Base-by-base conservation (phyloP, 2,113 vertebrate species). In the Pardalotus punctatus region DNA sequence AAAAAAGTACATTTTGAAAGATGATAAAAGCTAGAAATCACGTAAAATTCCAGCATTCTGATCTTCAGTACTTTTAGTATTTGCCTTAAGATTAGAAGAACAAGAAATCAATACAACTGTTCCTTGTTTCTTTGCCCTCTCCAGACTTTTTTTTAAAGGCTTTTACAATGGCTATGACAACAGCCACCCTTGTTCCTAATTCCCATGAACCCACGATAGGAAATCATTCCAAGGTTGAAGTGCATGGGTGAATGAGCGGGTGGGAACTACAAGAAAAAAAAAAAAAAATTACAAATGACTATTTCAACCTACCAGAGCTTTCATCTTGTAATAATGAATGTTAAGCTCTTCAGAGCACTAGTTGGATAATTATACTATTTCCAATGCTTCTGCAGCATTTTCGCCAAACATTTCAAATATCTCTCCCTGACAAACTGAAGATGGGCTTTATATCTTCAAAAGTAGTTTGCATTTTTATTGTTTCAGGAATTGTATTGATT, bases 181-280 rank as follows among this genome's bases (percentile, higher is more conserved):
- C 94, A 93, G 85, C 86, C 85, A 91, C 87, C 95, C 96, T 96
- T 95, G 95, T 86, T 88, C 40, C 0, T 25, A 51, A 86, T 98
- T 98, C 98, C 97, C 98, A 98, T 5, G 96, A 95, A 97, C 95
- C 92, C 70, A 11, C 56, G 43, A 86, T 60, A 96, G 95, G 95
- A 97, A 97, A 95, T 70, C 47, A 61, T 80, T 96, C 94, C 4
- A 65, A 97, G 96, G 93, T 66, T 77, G 85, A 74, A 96, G 95
- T 94, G 88, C 91, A 95, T n/a, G 91, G 93, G 93, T 43, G 51
- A 96, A 81, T 2, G 57, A 94, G 97, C 86, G 95, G 95, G 96
- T 89, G 95, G 95, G 93, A 96, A 84, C 78, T 27, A 69, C 82
- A 61, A 69, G 25, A 65, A 56, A 11, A 53, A 53, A 71, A 76